Base-by-base conservation (phyloP, 1,140 invertebrate genomes). In the Platorchestia sp. region DNA sequence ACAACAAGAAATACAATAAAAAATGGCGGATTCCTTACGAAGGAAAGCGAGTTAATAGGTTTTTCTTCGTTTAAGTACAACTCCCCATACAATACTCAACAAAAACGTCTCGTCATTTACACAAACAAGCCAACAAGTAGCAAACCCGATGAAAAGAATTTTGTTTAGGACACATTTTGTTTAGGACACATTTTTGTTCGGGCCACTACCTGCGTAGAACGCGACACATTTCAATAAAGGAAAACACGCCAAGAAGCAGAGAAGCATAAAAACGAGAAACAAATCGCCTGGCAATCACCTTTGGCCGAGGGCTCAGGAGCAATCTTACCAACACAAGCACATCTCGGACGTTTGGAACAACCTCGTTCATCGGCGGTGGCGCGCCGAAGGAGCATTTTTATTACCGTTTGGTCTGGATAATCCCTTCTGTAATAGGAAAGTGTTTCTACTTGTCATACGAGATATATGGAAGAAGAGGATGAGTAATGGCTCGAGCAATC, bases 381-480 rank as follows among this genome's bases (percentile, higher is more conserved):
- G 45, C 91, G 45, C 91, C 40, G 91, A 47, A 40, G 91, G 43
- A 93, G 45, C 91, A 93, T 45, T 93, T 93, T 93, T 93, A 93
- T 93, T 93, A 93, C 91, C 91, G 45, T 44, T 93, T 93, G 91
- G 91, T 93, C 91, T 93, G 91, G 91, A 93, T 93, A 93, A 93
- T 93, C 91, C 91, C 91, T 45, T 45, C 91, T 44, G 91, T 93
- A 93, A 93, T 93, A 93, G 91, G 91, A 93, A 93, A 93, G 91
- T 93, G 91, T 93, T 93, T 93, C 91, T 93, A 93, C 91, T 93
- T 93, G 91, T 93, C 91, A 93, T 93, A 93, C 43, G 91, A 93
- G 91, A 93, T 93, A 93, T 93, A 93, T 93, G 91, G 91, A 47
- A 44, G 91, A 89, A 93, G 41, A 44, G 41, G 91, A 93, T 93